A percentile compares a stretch with the other conserved stretches of the same genome.
phyloP scores from a whole-genome alignment of 2,797 vertebrate genomes.

The Acanthurus tractus region DNA sequence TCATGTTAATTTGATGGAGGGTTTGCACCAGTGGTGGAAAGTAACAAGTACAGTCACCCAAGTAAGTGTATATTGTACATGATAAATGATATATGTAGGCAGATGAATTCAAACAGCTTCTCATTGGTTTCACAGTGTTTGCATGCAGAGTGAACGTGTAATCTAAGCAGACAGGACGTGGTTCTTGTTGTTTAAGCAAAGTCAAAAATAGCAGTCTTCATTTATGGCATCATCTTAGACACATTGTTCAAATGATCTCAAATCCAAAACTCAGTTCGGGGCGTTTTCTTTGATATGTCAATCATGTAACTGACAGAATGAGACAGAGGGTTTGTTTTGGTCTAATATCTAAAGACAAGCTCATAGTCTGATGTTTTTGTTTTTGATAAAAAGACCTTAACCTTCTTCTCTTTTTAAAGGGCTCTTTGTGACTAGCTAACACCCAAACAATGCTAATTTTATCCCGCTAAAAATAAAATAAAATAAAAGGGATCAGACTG shows the following conservation, averaged over 20 bases:
- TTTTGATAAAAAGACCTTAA: constrained; percentile 18
- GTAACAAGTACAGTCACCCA: no score
- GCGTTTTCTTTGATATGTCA: constrained; percentile 3
- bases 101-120: background rate
- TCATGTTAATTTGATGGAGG: no score
- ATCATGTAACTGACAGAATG: background rate
- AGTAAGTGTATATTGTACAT: no score
- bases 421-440: constrained; percentile 21
- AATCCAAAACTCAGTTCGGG: background rate
- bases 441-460: constrained; percentile 51
- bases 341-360: constrained; percentile 26
- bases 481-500: constrained; percentile 20
- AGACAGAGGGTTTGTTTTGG: background rate
- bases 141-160: background rate
- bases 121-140: background rate
- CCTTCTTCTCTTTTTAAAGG: constrained; percentile 37
- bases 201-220: background rate
- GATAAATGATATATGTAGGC: background rate
- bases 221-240: background rate
- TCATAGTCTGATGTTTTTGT: constrained; percentile 26
- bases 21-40: no score
- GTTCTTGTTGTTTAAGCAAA: background rate
- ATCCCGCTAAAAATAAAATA: constrained; percentile 42
- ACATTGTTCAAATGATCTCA: background rate
- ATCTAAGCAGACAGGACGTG: background rate